These are phyloP conservation scores for Poeciliopsis prolifica DNA, from an alignment of 2,113 vertebrate species.

Conservation along the genomic window DNA sequence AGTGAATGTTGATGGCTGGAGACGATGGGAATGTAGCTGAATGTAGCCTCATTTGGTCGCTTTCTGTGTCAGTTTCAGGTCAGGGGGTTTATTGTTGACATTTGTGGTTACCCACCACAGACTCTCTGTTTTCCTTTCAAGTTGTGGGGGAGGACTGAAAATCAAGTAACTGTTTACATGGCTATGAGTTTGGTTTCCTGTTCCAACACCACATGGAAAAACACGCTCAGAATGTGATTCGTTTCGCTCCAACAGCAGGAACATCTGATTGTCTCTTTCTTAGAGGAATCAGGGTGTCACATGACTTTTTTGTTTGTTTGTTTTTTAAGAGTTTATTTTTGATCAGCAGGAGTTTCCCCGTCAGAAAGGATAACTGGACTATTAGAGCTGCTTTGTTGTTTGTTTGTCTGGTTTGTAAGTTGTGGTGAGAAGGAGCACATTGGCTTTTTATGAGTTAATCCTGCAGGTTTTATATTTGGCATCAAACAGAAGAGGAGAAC, in stretches of 20 bases:
- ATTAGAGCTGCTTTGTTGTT: neutral
- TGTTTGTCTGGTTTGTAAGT: neutral
- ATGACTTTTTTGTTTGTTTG: slow-evolving; percentile 21
- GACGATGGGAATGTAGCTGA: too few relatives aligned
- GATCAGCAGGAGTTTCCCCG: slow-evolving; percentile 9
- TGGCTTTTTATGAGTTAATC: slow-evolving; percentile 5
- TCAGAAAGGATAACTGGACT: slow-evolving; percentile 24
- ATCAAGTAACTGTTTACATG: neutral
- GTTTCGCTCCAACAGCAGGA: slow-evolving; percentile 25
- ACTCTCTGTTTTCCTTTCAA: too few relatives aligned
- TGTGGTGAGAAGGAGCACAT: slow-evolving; percentile 19
- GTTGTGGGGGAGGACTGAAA: neutral
- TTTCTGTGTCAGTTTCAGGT: too few relatives aligned
- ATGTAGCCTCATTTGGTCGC: too few relatives aligned
- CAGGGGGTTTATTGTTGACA: too few relatives aligned
- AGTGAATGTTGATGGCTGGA: too few relatives aligned
- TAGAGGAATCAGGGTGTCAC: slow-evolving; percentile 39
- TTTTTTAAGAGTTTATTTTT: slow-evolving; percentile 3
- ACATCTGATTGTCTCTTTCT: slow-evolving; percentile 19
- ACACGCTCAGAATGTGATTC: neutral
- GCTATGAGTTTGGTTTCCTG: neutral
- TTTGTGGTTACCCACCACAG: too few relatives aligned
- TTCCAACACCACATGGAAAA: neutral
- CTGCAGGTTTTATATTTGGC: neutral
- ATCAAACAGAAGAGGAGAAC: neutral